Base-by-base conservation (phyloP, 2,113 vertebrate species). In the Vulpes lagopus region DNA sequence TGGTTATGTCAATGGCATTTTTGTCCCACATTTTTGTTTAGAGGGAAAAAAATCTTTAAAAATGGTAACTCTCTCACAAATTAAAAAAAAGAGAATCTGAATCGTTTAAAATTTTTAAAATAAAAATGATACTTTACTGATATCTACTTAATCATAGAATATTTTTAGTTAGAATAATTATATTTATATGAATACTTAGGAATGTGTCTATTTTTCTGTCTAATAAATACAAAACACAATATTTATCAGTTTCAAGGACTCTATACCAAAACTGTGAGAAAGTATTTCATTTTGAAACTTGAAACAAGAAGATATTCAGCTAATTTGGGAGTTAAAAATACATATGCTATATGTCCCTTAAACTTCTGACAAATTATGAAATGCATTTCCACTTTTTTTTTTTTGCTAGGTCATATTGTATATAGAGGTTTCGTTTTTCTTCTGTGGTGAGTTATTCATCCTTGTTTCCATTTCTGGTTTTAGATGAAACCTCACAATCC, bases 391-490 rank as follows among this genome's bases (percentile, higher is more conserved):
- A 94, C 38, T 81, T 71, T 82, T 92, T 65, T 43, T 86, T 67
- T 53, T 92, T 67, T 27, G 51, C 53, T 64, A 64, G 57, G 62
- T 96, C 57, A 96, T 67, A 35, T 5, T 81, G 6, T 79, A 95
- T 74, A 64, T 1, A 64, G 53, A 35, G 62, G 84, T 96, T 96
- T 97, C 88, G 82, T 93, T 96, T 95, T 96, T 96, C 62, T 94
- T 85, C 53, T 88, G 88, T 71, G 71, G 88, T 93, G 32, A n/a
- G 43, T 95, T 96, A 92, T 82, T 96, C 90, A 86, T 88, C 85
- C 64, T 93, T 93, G 55, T 94, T 98, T 91, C 86, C 81, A 97
- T 90, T 98, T 97, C 92, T 97, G 84, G 80, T 95, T 97, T 96
- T 88, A 92, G 62, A 91, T 71, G 51, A 96, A 96, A 94, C 82